A percentile compares a stretch with the other conserved stretches of the same genome.
Conservation (phyloP, 2,888 invertebrate genomes). For the Andrena marginata region DNA sequence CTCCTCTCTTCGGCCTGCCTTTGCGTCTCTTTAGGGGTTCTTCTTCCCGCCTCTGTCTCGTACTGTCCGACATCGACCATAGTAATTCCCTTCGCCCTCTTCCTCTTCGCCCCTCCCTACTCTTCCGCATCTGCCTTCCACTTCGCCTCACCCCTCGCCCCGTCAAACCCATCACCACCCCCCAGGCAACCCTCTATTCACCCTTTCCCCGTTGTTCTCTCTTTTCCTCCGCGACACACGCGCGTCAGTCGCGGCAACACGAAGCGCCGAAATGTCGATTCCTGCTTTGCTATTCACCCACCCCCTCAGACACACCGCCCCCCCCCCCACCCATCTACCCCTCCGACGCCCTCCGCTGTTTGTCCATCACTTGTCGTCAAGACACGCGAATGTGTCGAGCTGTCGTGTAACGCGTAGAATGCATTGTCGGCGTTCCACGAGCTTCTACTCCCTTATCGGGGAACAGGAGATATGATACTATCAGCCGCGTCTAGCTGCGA, state of each 20-base stretch:
- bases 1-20: conserved; percentile 45
- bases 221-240: conserved; percentile 42
- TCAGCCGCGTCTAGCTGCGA: not conserved
- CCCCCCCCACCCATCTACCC: no score
- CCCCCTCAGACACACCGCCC: not conserved
- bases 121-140: conserved; percentile 19
- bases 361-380: conserved; percentile 48
- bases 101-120: not conserved
- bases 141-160: not conserved
- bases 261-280: conserved; percentile 58
- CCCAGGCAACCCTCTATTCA: conserved; percentile 20
- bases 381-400: conserved; percentile 52
- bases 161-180: not conserved
- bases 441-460: conserved; percentile 24
- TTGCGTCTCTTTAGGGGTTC: conserved; percentile 64
- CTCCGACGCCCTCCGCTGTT: conserved; percentile 4
- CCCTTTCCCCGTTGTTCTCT: conserved; percentile 32
- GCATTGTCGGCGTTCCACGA: conserved; percentile 20
- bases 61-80: conserved; percentile 65
- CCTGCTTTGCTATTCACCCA: conserved; percentile 45
- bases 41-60: conserved; percentile 62
- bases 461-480: conserved; percentile 7
- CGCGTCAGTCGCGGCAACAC: conserved; percentile 37
- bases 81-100: conserved; percentile 57
- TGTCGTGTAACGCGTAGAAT: conserved; percentile 21